Percentiles rank a stretch among this genome's conserved stretches.
phyloP scores from a whole-genome alignment of 2,797 vertebrate species.

The Cossypha polioptera region DNA sequence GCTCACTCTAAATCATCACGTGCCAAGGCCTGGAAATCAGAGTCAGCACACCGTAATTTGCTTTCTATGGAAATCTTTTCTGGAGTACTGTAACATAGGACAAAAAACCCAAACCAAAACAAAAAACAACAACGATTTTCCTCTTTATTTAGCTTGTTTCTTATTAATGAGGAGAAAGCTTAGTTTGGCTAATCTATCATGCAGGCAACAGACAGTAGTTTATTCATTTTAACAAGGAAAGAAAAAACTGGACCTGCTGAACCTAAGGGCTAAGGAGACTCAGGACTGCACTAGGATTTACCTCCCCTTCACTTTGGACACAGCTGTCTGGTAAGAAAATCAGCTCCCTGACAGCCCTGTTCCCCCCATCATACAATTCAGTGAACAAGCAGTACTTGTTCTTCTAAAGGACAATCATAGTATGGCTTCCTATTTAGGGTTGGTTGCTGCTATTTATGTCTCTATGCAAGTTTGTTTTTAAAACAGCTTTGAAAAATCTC shows the following conservation, averaged over 20 bases:
- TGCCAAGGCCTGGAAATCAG: background rate
- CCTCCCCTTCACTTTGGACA: background rate
- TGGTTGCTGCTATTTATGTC: background rate
- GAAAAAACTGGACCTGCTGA: background rate
- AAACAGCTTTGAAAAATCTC: slow-evolving; percentile 25
- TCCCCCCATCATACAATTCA: background rate
- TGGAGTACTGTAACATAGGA: background rate
- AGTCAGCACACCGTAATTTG: rapidly evolving
- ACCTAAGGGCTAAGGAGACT: background rate
- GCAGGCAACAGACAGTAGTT: background rate
- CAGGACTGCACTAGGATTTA: background rate
- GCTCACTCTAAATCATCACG: rapidly evolving
- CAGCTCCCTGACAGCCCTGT: background rate
- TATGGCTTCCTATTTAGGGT: background rate
- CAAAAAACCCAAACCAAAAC: background rate
- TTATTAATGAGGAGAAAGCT: background rate
- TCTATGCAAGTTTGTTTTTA: background rate
- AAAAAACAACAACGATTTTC: background rate
- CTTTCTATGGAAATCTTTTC: background rate
- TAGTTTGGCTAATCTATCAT: background rate
- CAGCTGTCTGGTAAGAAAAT: background rate
- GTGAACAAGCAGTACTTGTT: background rate
- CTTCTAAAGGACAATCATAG: background rate
- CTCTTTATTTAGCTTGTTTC: background rate
- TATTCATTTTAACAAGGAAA: background rate